A percentile compares a stretch with the other conserved stretches of the same genome.
These are phyloP conservation scores for Dendroctonus ponderosae DNA, from an alignment of 1,140 invertebrate species.

Conservation along the genomic window DNA sequence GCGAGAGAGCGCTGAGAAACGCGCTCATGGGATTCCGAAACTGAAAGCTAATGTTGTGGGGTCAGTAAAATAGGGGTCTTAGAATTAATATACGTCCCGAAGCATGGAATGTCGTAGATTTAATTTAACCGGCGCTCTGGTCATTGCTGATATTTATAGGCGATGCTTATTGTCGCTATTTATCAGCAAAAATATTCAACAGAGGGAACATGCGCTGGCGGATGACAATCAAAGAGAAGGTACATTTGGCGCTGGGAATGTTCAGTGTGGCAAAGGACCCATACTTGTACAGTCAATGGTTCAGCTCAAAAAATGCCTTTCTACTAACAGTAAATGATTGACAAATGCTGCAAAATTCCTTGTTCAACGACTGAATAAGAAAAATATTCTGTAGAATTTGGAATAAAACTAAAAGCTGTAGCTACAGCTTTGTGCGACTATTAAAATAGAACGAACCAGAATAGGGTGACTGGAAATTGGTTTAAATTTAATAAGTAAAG, in stretches of 20 bases:
- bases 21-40: constrained; percentile 18
- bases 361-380: no score
- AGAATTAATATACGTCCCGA: constrained; percentile 25
- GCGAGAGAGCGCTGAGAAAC: constrained; percentile 23
- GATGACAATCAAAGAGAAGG: no score
- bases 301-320: no score
- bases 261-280: no score
- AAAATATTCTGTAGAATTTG: no score
- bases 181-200: constrained; percentile 7
- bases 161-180: constrained; percentile 6
- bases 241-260: no score
- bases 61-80: constrained; percentile 21
- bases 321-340: no score
- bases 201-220: neutral
- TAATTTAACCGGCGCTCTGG: constrained; percentile 19
- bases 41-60: constrained; percentile 30
- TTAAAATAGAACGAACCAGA: no score
- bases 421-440: no score
- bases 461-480: neutral
- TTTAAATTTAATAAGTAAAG: constrained; percentile 14
- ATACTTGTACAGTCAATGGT: no score
- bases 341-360: no score
- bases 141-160: constrained; percentile 21
- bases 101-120: constrained; percentile 27
- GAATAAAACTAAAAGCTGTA: neutral